Percentiles rank a stretch among this genome's conserved stretches.
Conservation (phyloP, 1,140 invertebrate genomes). For the Metopolophium dirhodum region DNA sequence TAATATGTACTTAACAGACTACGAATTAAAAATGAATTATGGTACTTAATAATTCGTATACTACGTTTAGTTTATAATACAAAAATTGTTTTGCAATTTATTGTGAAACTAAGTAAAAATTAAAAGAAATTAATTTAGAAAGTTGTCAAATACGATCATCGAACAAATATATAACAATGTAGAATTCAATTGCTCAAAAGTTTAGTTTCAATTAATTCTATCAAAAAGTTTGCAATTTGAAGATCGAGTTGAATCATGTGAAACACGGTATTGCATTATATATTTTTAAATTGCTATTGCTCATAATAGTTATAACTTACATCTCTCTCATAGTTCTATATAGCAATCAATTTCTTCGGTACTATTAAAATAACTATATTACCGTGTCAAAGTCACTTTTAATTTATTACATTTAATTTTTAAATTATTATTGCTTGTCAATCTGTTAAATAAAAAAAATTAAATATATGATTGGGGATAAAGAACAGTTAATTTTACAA, state of each 20-base stretch:
- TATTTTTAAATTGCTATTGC: neutral
- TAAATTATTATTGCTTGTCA: neutral
- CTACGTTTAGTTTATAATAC: neutral
- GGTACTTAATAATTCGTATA: conserved; percentile 11
- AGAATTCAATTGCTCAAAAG: neutral
- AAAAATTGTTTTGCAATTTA: neutral
- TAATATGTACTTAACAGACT: neutral
- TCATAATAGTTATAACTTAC: neutral
- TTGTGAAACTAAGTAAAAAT: neutral
- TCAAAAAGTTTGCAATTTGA: conserved; percentile 13
- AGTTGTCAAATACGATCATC: neutral
- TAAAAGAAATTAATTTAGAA: conserved; percentile 26
- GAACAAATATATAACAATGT: neutral
- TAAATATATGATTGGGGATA: neutral
- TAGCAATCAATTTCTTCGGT: neutral
- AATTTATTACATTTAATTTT: neutral
- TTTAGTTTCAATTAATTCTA: conserved; percentile 24
- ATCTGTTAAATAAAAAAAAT: neutral
- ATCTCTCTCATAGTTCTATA: neutral
- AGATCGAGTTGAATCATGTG: neutral
- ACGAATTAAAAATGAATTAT: neutral
- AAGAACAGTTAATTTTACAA: neutral
- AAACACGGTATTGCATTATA: neutral
- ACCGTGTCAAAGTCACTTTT: neutral
- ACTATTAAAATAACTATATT: neutral